Conservation (phyloP, 2,888 invertebrate genomes). For the Hydriomena furcata region DNA sequence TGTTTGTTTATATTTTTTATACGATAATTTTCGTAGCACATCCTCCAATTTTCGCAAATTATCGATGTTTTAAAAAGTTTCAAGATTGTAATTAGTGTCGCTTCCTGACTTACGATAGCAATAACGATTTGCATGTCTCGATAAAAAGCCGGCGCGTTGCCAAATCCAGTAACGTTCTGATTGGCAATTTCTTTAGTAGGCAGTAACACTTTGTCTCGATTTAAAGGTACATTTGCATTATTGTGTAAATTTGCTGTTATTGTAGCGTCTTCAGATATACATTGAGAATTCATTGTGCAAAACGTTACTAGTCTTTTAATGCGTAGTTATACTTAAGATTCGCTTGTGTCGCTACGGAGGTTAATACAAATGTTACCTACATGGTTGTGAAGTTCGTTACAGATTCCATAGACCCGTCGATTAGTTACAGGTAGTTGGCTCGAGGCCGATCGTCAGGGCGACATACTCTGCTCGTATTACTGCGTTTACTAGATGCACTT, state of each 20-base stretch:
- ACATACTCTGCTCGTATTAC: conserved; percentile 34
- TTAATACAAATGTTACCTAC: conserved; percentile 34
- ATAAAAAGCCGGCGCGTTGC: conserved; percentile 30
- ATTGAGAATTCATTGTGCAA: conserved; percentile 1
- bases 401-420: conserved; percentile 54
- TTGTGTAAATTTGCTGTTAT: conserved; percentile 25
- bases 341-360: conserved; percentile 32
- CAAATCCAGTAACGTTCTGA: conserved; percentile 28
- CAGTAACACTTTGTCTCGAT: conserved; percentile 31
- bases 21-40: background rate
- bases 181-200: conserved; percentile 31
- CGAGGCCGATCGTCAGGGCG: conserved; percentile 46
- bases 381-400: conserved; percentile 42
- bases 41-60: conserved; percentile 4
- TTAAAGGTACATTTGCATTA: conserved; percentile 25
- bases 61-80: conserved; percentile 18
- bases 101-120: conserved; percentile 23
- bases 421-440: conserved; percentile 55
- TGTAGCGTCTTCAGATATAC: conserved; percentile 17
- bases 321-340: conserved; percentile 7
- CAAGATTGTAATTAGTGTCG: conserved; percentile 19
- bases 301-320: conserved; percentile 1
- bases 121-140: conserved; percentile 24
- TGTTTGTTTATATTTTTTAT: conserved; percentile 75
- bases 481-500: conserved; percentile 14